Base-by-base conservation (phyloP, 2,888 invertebrate genomes). In the Xanthia icteritia region DNA sequence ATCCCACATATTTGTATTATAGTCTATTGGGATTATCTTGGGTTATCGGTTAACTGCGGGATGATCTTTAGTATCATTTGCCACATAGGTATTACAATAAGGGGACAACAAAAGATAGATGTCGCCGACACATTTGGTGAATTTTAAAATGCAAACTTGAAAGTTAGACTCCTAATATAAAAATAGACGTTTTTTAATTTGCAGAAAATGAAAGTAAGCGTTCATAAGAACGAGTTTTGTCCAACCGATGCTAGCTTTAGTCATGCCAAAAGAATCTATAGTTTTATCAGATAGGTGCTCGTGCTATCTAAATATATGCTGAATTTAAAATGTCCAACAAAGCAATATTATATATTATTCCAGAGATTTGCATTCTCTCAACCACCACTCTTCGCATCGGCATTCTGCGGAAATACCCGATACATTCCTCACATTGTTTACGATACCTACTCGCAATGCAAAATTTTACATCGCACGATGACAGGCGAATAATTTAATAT, bases 381-480 rank as follows among this genome's bases (percentile, higher is more conserved):
- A 61, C 64, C 70, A 74, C 54, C 20, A 66, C 65, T 76, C 66
- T 64, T 58, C 60, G 27, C 76, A 85, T 86, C 77, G 84, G 86
- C 77, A 82, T 86, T 83, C 82, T 81, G 69, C 68, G 68, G 78
- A 81, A 83, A 86, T 83, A 86, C 82, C 74, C 79, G 48, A 84
- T 73, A 77, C 75, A 90, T 90, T 90, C 85, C 71, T 84, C 42
- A 81, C 77, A 81, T 89, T 83, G 80, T 79, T 86, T 77, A 79
- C 76, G 83, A 86, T 85, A 83, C 67, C 8, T 56, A 68, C 61
- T 42, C 13, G 15, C 17, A 60, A 76, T 75, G 8, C 31, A 58
- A 61, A 64, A 67, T 65, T 65, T 77, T 36, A 68, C 4, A 61
- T 68, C 39, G 20, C 67, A 51, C 27, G 13, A 20, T 63, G 56